Conservation (phyloP, 2,113 vertebrate species). For the Anarrhichthys ocellatus region DNA sequence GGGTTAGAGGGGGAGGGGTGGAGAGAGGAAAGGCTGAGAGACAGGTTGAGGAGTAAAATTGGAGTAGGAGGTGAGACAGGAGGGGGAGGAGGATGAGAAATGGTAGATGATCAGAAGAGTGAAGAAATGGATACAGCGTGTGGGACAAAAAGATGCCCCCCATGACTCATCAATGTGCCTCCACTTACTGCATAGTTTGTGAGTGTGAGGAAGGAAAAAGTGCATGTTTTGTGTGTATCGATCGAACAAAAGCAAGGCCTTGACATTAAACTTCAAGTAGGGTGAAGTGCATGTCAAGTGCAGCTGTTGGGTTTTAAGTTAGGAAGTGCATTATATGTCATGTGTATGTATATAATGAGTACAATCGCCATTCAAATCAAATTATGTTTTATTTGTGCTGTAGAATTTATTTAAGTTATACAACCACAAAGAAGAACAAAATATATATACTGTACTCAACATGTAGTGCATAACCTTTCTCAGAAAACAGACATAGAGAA, state of each 20-base stretch:
- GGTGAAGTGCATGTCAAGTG: constrained; percentile 3
- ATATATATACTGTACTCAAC: not conserved
- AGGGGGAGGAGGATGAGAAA: constrained; percentile 3
- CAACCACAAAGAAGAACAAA: not conserved
- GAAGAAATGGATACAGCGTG: constrained; percentile 1
- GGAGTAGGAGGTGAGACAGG: not conserved
- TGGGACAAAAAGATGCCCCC: constrained; percentile 29
- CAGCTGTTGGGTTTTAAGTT: not conserved
- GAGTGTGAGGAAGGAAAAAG: not conserved
- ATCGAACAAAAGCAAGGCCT: not conserved
- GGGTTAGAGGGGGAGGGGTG: not conserved
- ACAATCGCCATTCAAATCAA: not conserved
- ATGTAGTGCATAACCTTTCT: not conserved
- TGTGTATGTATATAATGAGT: not conserved
- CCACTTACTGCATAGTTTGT: constrained; percentile 32
- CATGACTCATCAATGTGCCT: constrained; percentile 55
- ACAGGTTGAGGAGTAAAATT: constrained; percentile 20
- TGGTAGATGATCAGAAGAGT: constrained; percentile 14
- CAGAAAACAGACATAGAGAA: not conserved
- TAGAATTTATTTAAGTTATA: not conserved
- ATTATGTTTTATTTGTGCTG: constrained; percentile 8
- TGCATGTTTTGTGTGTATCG: constrained; percentile 13
- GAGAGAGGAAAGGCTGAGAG: constrained; percentile 4
- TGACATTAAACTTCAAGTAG: constrained; percentile 6
- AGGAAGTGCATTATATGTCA: not conserved